Evolutionary conservation across 2,797 vertebrate species (phyloP), one percentile per base, ranked within the genome.

Genomic region (Poecilia gillii): DNA sequence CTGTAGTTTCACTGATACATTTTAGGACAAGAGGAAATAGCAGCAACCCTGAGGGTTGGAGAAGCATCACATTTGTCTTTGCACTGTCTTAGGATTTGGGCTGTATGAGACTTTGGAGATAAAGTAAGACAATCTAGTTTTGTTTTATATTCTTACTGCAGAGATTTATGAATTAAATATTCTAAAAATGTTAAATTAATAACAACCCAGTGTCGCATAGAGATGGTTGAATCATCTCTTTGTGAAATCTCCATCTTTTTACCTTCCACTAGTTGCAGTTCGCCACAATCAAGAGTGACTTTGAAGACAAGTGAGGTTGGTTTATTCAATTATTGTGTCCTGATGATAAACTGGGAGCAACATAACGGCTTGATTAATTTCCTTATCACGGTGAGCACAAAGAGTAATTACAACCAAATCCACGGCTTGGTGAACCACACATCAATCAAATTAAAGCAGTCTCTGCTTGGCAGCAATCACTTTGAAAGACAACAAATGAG

Each of bases 281-380:
- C 1, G 46, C 76, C 12, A 83, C 31, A 6, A 84, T 75, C 77
- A 25, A 43, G 70, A 92, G 84, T 88, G 88, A 91, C 89, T 93
- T 88, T 92, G 86, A 93, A 92, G 92, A 94, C 91, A 91, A 92
- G 91, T 88, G 90, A 89, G 89, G 89, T 93, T 91, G 86, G 91
- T 93, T 94, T 94, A 94, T 94, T 95, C 89, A 95, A 95, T 95
- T 93, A 95, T 91, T 93, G 87, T 86, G 85, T 93, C 87, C 89
- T 84, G 88, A 85, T 92, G 93, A 96, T 93, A 91, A 94, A 95
- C 93, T 82, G 84, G 86, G 90, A 90, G 90, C 87, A 90, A 93
- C 84, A 91, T 96, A 96, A 96, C 95, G 94, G 92, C 92, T 96
- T 97, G 96, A 97, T 97, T 97, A 95, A 97, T 97, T 96, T 96